Percentiles rank a stretch among this genome's conserved stretches.
Conservation (phyloP, 2,888 invertebrate species). For the Phyto melanocephala region DNA sequence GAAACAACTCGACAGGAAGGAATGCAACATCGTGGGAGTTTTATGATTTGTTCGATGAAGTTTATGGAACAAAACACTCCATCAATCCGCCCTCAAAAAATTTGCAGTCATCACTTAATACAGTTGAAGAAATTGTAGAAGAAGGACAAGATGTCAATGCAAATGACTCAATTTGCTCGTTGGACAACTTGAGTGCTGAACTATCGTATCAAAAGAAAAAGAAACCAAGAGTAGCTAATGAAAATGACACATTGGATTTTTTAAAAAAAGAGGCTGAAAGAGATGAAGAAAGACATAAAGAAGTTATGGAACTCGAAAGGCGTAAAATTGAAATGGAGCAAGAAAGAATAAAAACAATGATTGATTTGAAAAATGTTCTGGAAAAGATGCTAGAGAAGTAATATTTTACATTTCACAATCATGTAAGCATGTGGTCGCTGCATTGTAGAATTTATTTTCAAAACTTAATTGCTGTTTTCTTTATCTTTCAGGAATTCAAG, state of each 20-base stretch:
- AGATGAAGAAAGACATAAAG: conserved; percentile 15
- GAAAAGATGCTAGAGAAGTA: background rate
- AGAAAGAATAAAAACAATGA: conserved; percentile 10
- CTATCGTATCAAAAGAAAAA: background rate
- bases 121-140: too few relatives aligned
- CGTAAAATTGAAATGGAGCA: conserved; percentile 4
- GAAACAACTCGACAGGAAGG: too few relatives aligned
- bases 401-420: too few relatives aligned
- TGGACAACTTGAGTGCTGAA: background rate
- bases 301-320: conserved; percentile 6
- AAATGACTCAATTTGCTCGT: background rate
- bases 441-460: too few relatives aligned
- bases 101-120: background rate
- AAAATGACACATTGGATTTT: background rate
- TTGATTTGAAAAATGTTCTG: conserved; percentile 4
- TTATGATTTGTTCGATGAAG: too few relatives aligned
- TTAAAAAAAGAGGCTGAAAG: conserved; percentile 9
- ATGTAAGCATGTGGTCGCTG: too few relatives aligned
- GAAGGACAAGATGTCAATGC: background rate
- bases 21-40: too few relatives aligned
- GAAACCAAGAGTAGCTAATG: background rate
- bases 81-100: too few relatives aligned
- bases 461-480: too few relatives aligned
- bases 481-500: too few relatives aligned
- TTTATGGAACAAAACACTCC: too few relatives aligned